Base-by-base conservation (phyloP, 2,888 invertebrate species). In the Hemaris fuciformis region DNA sequence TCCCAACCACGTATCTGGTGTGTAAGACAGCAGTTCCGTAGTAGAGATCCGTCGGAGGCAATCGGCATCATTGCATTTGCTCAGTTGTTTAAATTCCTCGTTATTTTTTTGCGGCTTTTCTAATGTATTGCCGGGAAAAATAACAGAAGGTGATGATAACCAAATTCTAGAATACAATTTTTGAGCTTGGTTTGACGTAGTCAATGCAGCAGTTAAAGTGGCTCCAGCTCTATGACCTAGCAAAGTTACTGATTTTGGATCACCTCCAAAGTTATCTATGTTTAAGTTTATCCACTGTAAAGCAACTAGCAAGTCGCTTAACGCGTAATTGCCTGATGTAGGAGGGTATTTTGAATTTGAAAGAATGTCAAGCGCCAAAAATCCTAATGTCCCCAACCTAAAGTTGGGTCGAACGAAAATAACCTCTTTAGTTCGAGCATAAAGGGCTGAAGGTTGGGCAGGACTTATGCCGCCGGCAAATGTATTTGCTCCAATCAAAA, bases 401-500 rank as follows among this genome's bases (percentile, higher is more conserved):
- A 98, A 98, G 79, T 98, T 97, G 3, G 98, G 97, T 65, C 96
- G 94, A 1, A 98, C 98, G 80, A 97, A 97, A 6, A 98, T 95
- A 1, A 97, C 95, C 79, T 97, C 96, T 64, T 96, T 95, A 2
- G 95, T 94, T 56, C 95, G 94, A 0, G 97, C 95, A 66, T 97
- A 94, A 45, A 95, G 91, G 0, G 97, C 95, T 0, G 96, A 96
- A 0, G 98, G 97, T 68, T 95, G 94, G 72, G 93, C 87, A 3
- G 96, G 95, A 0, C 97, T 96, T 6, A 96, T 94, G 0, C 96
- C 96, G 0, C 97, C 97, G 22, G 94, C 94, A n/a, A 97, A 86
- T 0, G 95, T 94, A 63, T 97, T 96, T 0, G 97, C 95, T 0
- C 97, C 97, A 62, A 98, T 95, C 65, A 97, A 91, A 0, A 98